Evolutionary conservation across 2,888 invertebrate species (phyloP), one percentile per base, ranked within the genome.

Genomic region (Ochropleura plecta): DNA sequence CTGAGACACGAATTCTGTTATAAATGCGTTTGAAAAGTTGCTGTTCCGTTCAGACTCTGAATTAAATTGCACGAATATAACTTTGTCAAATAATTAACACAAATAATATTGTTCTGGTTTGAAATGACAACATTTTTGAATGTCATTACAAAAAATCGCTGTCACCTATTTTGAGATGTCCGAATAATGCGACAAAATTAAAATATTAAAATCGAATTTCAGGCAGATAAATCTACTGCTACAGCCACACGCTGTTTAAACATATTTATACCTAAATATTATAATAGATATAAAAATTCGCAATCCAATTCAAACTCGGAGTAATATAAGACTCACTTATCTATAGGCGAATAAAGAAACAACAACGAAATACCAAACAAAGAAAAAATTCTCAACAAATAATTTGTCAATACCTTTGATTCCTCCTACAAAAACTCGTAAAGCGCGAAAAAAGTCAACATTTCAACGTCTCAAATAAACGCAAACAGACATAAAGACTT

Each of bases 401-500:
- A 67, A 72, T 79, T 79, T 81, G 46, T 67, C 71, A 76, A 67
- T 73, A 75, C 63, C 73, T 73, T 82, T 78, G 79, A 76, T 76
- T 73, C 60, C 42, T 51, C 5, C 48, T 42, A 73, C 60, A 73
- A 67, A 62, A 68, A 72, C 53, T 64, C 55, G 67, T 59, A 76
- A 85, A 76, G 76, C 70, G 63, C 64, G 77, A 68, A 76, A 79
- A 30, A 85, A 81, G 74, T 81, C 78, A 82, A 88, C 79, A 77
- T 86, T 80, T 75, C 80, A 78, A 73, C 68, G 73, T 76, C 67
- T 83, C 67, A 64, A 82, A 83, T 85, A 85, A 85, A 84, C 62
- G 74, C 69, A 75, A 79, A 75, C 74, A 81, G 71, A 78, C 68
- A 75, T 84, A 82, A 85, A 85, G 78, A 85, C 83, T 87, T 80